A percentile compares a stretch with the other conserved stretches of the same genome.
These are phyloP conservation scores for Euphydryas editha DNA, from an alignment of 2,888 invertebrate species.

Conservation along the genomic window DNA sequence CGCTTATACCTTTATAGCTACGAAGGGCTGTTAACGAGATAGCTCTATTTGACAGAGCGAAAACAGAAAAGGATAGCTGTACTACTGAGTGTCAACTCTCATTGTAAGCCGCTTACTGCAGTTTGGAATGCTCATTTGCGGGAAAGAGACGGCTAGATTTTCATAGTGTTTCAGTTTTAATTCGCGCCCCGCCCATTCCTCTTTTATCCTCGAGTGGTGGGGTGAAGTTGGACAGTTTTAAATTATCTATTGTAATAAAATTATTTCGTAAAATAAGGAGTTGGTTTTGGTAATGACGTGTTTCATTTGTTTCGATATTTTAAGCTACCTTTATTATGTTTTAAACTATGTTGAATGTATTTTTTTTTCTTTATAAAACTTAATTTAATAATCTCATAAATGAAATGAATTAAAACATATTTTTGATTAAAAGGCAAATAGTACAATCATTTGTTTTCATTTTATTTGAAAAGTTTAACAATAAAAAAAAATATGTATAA, in stretches of 20 bases:
- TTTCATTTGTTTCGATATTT: conserved; percentile 76
- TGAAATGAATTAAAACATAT: background rate
- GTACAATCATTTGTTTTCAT: too few relatives aligned
- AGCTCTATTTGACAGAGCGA: conserved; percentile 58
- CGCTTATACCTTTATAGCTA: conserved; percentile 74
- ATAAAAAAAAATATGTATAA: background rate
- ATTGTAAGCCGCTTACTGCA: conserved; percentile 79
- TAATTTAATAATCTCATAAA: background rate
- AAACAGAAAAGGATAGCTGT: conserved; percentile 62
- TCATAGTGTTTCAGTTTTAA: conserved; percentile 63
- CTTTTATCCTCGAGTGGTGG: conserved; percentile 75
- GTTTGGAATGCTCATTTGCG: conserved; percentile 79
- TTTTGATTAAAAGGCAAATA: too few relatives aligned
- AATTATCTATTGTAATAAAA: conserved; percentile 84
- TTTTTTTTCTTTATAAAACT: too few relatives aligned
- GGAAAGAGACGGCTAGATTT: conserved; percentile 70
- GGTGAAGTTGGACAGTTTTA: conserved; percentile 81
- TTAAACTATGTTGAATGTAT: background rate
- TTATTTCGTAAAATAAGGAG: conserved; percentile 82
- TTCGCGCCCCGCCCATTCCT: conserved; percentile 72
- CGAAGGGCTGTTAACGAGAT: conserved; percentile 68
- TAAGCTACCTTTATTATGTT: conserved; percentile 33
- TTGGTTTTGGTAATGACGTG: conserved; percentile 81
- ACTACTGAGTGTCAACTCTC: conserved; percentile 66
- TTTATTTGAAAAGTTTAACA: too few relatives aligned